phyloP scores from a whole-genome alignment of 2,113 vertebrate species.

The Cyanoliseus patagonus region DNA sequence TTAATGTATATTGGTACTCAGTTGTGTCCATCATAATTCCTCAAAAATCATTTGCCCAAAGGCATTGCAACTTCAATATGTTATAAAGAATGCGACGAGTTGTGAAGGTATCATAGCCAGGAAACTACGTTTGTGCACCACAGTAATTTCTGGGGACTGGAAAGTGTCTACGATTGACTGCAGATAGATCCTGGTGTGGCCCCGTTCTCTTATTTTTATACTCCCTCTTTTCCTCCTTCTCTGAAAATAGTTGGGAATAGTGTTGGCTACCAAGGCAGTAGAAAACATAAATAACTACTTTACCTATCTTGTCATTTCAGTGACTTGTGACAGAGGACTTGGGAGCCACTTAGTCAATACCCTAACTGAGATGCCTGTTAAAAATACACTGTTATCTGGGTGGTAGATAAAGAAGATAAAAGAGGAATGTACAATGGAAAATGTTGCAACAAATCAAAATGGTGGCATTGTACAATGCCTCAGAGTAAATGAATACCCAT shows the following conservation, averaged over 20 bases:
- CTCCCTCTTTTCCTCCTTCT: not conserved
- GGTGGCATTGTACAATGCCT: not conserved
- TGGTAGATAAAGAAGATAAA: conserved; percentile 45
- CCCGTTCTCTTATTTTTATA: conserved; percentile 28
- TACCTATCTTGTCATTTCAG: conserved; percentile 17
- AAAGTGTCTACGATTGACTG: not conserved
- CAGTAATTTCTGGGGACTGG: not conserved
- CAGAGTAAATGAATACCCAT: not conserved
- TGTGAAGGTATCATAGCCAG: not conserved
- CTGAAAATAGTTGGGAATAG: conserved; percentile 23
- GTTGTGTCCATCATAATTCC: not conserved
- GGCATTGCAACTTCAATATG: not conserved
- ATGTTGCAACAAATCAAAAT: conserved; percentile 14
- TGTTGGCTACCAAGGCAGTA: not conserved
- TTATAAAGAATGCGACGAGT: not conserved
- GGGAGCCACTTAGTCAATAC: conserved; percentile 27
- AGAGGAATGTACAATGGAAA: not conserved
- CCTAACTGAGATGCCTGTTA: conserved; percentile 45
- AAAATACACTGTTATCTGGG: conserved; percentile 27
- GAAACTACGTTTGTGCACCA: not conserved
- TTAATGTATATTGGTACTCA: not conserved
- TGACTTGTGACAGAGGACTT: conserved; percentile 32
- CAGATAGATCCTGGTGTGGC: not conserved
- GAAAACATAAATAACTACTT: conserved; percentile 45
- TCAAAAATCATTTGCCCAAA: not conserved